Base-by-base conservation (phyloP, 2,888 invertebrate species). In the Zootermopsis nevadensis region DNA sequence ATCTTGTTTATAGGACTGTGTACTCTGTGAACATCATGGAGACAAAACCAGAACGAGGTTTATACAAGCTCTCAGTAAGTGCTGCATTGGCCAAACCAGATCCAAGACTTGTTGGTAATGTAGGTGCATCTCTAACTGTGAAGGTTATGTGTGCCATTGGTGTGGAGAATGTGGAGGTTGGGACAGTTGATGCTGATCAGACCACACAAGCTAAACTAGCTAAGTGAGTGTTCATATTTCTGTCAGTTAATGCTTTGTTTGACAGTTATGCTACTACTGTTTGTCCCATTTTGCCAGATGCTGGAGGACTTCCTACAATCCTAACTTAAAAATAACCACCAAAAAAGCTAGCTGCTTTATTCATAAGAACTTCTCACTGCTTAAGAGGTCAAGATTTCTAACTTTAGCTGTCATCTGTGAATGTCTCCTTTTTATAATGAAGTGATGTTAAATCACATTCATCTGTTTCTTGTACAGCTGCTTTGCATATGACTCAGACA, bases 151-250 rank as follows among this genome's bases (percentile, higher is more conserved):
- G 96, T 0, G 94, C 95, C 86, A 94, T 96, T 0, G 92, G 92
- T 85, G 92, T 98, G 0, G 93, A 95, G 86, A 93, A 92, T 82
- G 92, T 97, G 77, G 98, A 98, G 89, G 91, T 99, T 77, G 97
- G 97, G 7, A 93, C 98, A 31, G 95, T 95, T 3, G 98, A 99
- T 89, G 94, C 96, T 8, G 98, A 99, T 89, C 97, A 98, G 85
- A 94, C 95, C 3, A 95, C 96, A 35, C 94, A 95, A 83, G 94
- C 96, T 0, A 95, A 95, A 89, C 90, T 96, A 83, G 93, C 90
- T 83, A 91, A 90, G 93, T 93, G 88, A 89, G 89, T 86, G 53
- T 19, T 19, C 77, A 53, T 67, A 35, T 69, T 86, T 83, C 22
- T 42, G 38, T 83, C 24, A 77, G 42, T 83, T 79, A 22, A n/a